Percentiles rank a stretch among this genome's conserved stretches.
These are phyloP conservation scores for Phataginus tetradactyla DNA, from an alignment of 2,797 vertebrate genomes.

Conservation along the genomic window DNA sequence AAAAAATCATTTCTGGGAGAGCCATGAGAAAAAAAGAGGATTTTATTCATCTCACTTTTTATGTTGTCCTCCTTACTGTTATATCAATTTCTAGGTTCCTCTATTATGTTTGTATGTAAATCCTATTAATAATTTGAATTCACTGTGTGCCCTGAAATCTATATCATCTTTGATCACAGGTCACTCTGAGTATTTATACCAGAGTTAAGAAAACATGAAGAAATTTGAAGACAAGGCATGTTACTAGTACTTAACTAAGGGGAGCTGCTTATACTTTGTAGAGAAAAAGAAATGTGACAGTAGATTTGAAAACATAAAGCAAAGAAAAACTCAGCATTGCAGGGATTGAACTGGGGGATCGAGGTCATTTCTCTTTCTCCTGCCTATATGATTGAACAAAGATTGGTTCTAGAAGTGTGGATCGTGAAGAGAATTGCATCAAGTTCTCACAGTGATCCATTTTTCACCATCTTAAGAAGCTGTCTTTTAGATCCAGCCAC, in stretches of 20 bases:
- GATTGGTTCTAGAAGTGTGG: neutral
- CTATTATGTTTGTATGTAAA: neutral
- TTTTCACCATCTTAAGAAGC: neutral
- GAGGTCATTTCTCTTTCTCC: neutral
- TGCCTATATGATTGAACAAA: neutral
- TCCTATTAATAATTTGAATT: neutral
- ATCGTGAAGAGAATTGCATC: neutral
- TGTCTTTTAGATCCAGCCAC: neutral
- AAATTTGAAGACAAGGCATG: neutral
- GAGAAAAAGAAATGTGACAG: neutral
- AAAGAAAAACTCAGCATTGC: neutral
- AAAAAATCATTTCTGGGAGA: neutral
- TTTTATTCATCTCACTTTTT: neutral
- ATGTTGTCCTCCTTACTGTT: neutral
- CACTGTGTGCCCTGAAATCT: neutral
- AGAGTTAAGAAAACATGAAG: neutral
- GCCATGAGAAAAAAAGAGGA: neutral
- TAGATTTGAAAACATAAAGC: neutral
- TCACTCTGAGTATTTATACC: neutral
- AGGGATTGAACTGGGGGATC: neutral
- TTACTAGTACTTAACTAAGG: neutral
- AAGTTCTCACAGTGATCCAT: neutral
- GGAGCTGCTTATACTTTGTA: neutral
- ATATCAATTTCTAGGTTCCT: neutral
- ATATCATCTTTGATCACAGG: neutral